Conservation (phyloP, 2,113 vertebrate genomes). For the Nyctibius bracteatus region DNA sequence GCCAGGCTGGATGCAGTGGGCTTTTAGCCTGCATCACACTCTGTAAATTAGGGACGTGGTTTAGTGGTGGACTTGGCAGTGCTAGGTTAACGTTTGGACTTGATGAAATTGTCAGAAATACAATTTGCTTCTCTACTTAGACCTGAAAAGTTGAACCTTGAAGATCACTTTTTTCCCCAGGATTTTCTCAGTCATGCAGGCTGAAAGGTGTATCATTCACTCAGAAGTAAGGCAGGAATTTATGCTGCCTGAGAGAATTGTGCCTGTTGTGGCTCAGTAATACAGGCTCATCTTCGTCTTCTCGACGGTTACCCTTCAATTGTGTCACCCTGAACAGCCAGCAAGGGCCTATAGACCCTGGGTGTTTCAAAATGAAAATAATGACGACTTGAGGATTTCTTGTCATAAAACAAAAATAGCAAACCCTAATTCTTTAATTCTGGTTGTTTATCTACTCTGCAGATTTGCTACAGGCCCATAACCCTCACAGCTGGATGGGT, state of each 20-base stretch:
- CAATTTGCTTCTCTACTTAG: neutral
- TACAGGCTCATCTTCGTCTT: neutral
- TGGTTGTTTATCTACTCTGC: neutral
- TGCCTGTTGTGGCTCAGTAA: neutral
- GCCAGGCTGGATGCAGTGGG: neutral
- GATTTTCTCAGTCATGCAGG: neutral
- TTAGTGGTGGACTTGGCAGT: too few relatives aligned
- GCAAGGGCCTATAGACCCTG: neutral
- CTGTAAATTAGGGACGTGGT: too few relatives aligned
- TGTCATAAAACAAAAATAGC: neutral
- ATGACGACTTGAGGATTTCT: neutral
- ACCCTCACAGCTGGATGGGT: neutral
- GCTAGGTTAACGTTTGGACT: too few relatives aligned
- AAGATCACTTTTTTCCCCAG: neutral
- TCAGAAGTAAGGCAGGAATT: neutral
- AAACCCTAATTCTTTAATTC: neutral
- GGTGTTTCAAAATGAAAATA: neutral
- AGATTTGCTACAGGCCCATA: neutral
- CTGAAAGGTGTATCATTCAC: neutral
- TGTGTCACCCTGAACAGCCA: neutral
- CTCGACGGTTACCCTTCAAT: neutral
- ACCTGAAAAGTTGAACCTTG: neutral
- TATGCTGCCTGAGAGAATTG: neutral
- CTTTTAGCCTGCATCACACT: rapidly evolving
- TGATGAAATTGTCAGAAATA: neutral